Evolutionary conservation across 2,797 vertebrate species (phyloP), one percentile per base, ranked within the genome.

Genomic region (Tokudaia muenninki): DNA sequence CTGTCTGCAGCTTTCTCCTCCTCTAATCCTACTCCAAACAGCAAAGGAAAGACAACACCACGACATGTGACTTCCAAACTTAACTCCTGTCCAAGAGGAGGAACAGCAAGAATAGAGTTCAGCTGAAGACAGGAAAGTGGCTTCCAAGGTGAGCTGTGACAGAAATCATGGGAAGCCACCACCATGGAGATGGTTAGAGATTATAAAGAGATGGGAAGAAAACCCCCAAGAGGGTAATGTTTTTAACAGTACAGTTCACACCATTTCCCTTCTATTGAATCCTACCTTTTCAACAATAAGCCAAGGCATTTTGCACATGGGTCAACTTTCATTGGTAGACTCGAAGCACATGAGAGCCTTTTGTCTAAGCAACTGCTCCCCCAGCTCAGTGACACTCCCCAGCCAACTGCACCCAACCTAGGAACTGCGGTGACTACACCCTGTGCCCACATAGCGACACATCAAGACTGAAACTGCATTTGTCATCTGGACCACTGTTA

Each of bases 131-230:
- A 55, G 83, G 57, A 55, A 91, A 90, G 52, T 63, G 52, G 92
- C 47, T 92, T 91, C 91, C 87, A 94, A 92, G 70, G 6, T 84
- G 65, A 87, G 84, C 31, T 88, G 26, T 59, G 19, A 70, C 61
- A 31, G 74, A 4, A 82, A 55, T 61, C 77, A 50, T 13, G 13
- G 12, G 87, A 87, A 84, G 3, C 55, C 41, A n/a, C 11, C 21
- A 41, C 34, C 84, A 50, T 11, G 44, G 37, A 63, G 47, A 63
- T 78, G 24, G 52, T 55, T 90, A 74, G 29, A 82, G 34, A 87
- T n/a, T 41, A 52, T 21, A 37, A 87, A 81, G 26, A 31, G 41
- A 75, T 0, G 63, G 22, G 63, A 78, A 92, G 63, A 24, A 57
- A 83, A 77, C 14, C 1, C 14, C 41, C 19, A 1, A 16, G 50